Evolutionary conservation across 2,797 vertebrate species (phyloP).

Genomic region (Clarias pachynema): DNA sequence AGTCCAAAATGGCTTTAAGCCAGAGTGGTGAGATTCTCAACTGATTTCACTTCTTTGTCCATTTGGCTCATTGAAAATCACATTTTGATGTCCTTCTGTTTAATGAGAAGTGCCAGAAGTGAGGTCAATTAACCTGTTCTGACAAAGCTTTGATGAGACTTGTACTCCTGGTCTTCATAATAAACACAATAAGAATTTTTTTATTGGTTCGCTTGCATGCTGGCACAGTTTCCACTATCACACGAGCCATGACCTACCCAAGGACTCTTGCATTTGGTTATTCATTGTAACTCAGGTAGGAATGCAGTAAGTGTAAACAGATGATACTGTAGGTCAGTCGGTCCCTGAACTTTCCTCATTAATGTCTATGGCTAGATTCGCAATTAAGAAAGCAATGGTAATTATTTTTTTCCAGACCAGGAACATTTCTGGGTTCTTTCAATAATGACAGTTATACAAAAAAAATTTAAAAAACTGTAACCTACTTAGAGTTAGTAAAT

Average conservation of each 20-base stretch:
- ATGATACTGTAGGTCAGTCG: neutral
- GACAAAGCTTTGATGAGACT: constrained; percentile 29
- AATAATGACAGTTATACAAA: neutral
- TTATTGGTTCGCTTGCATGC: neutral
- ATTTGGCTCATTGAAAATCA: constrained; percentile 28
- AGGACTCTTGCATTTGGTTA: neutral
- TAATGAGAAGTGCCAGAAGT: constrained; percentile 42
- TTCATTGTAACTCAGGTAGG: neutral
- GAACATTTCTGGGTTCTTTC: neutral
- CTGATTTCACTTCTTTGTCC: constrained; percentile 13
- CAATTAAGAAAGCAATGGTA: neutral
- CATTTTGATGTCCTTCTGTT: constrained; percentile 46
- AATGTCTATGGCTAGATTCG: neutral
- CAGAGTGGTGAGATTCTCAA: constrained; percentile 18
- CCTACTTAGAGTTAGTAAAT: neutral
- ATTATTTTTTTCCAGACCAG: neutral
- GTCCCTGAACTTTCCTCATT: neutral
- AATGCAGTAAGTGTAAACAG: neutral
- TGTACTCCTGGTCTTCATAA: neutral
- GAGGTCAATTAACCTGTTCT: constrained; percentile 45
- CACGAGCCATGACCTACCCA: neutral
- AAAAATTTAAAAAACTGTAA: too few relatives aligned
- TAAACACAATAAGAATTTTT: neutral
- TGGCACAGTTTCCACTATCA: neutral
- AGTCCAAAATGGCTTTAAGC: constrained; percentile 23